Percentiles rank a stretch among this genome's conserved stretches.
phyloP scores from a whole-genome alignment of 2,888 invertebrate species.

The Sipha maydis region DNA sequence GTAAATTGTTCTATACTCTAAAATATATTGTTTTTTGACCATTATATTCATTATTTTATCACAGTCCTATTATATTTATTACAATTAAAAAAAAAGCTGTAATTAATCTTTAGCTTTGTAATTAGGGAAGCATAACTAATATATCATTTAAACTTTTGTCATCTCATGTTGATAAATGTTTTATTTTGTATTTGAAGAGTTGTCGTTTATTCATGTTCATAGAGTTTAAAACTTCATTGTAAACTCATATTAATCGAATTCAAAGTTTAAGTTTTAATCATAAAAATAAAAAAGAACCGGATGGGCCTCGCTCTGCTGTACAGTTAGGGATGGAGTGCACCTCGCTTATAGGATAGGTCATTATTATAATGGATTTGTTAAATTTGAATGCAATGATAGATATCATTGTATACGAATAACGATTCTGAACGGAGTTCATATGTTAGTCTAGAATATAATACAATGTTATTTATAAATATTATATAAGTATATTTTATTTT shows the following conservation, averaged over 20 bases:
- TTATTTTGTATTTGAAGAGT: slow-evolving; percentile 3
- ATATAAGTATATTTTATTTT: no score
- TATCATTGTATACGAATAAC: no score
- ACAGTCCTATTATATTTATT: neutral
- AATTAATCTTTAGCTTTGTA: no score
- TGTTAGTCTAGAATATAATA: no score
- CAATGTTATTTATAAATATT: no score
- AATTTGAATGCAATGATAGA: no score
- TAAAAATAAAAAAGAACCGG: neutral
- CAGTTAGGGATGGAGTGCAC: no score
- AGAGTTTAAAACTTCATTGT: slow-evolving; percentile 8
- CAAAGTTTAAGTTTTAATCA: slow-evolving; percentile 27
- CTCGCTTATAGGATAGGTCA: no score
- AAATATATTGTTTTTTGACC: neutral
- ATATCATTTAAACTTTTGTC: slow-evolving; percentile 11
- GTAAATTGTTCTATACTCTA: neutral
- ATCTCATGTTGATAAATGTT: slow-evolving; percentile 10
- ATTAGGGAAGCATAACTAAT: neutral
- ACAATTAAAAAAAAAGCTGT: neutral
- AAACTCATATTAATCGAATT: neutral
- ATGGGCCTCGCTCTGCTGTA: no score
- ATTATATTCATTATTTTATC: neutral
- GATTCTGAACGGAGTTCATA: no score
- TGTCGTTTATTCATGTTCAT: slow-evolving; percentile 12
- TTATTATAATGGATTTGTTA: no score